Evolutionary conservation across 2,113 vertebrate species (phyloP), one percentile per base, ranked within the genome.

Genomic region (Sinocyclocheilus maitianheensis): DNA sequence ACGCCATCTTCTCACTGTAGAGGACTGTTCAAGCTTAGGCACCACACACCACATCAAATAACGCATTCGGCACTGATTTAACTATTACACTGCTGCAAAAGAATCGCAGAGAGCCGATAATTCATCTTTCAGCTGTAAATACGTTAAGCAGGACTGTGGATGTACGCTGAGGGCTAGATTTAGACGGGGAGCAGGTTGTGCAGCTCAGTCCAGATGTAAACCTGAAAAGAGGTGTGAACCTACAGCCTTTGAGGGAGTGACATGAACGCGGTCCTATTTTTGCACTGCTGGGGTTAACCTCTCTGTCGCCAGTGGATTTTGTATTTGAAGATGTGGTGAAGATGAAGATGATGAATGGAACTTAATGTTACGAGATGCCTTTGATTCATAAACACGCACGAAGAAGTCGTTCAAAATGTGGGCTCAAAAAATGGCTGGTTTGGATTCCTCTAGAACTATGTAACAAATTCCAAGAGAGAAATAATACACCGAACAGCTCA

Each of bases 1-100:
- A 95, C 95, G 95, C 95, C 95, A 95, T 96, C 94, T 95, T 95
- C 94, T 92, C 92, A 87, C 93, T 94, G 94, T 91, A 91, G 93
- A 93, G 94, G 93, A 93, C 89, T 88, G 93, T 88, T 89, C 92
- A 90, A 92, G 92, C 62, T 91, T 89, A 90, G 85, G 92, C 91
- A 80, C 53, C 89, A 78, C 89, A 87, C 85, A 60, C 67, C 83
- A 75, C 88, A 81, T 83, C 84, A 77, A 89, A 89, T 79, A 83
- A 89, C 89, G 93, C 94, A 93, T 94, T 90, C 94, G 93, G 92
- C 89, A 55, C 90, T n/a, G 87, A 18, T 89, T 95, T 92, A 93
- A 95, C 94, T 92, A 84, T 91, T 91, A 88, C 90, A 88, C 88
- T 92, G 91, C 94, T 92, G 92, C 51, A 84, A 5, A 87, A 87